phyloP scores from a whole-genome alignment of 2,113 vertebrate species.

The Hippocampus zosterae region DNA sequence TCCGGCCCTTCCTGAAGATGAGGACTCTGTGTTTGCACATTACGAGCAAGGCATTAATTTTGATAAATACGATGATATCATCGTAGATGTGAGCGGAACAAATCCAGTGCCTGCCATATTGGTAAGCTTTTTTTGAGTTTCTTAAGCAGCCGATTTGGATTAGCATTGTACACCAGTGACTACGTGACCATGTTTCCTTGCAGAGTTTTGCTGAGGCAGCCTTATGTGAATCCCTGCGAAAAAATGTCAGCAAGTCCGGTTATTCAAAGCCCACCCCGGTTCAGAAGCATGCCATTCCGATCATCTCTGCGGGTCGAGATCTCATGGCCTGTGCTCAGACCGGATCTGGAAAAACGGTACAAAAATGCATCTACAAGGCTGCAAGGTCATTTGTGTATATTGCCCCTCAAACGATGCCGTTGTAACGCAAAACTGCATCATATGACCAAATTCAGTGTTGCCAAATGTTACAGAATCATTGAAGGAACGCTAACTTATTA shows the following conservation, averaged over 20 bases:
- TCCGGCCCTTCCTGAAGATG: constrained; percentile 81
- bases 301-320: constrained; percentile 82
- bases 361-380: constrained; percentile 14
- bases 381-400: too few relatives aligned
- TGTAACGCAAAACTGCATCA: too few relatives aligned
- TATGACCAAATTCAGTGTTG: too few relatives aligned
- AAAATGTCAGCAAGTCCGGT: constrained; percentile 81
- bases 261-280: constrained; percentile 92
- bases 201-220: constrained; percentile 84
- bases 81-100: constrained; percentile 82
- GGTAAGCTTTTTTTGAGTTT: constrained; percentile 56
- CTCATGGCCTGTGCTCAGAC: constrained; percentile 98
- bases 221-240: constrained; percentile 77
- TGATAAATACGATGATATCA: constrained; percentile 87
- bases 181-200: neutral
- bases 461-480: too few relatives aligned
- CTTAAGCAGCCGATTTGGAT: neutral
- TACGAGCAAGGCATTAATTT: constrained; percentile 90
- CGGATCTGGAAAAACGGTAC: constrained; percentile 96
- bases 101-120: constrained; percentile 79
- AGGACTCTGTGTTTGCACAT: constrained; percentile 80
- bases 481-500: too few relatives aligned
- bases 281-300: constrained; percentile 92
- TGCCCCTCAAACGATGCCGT: too few relatives aligned
- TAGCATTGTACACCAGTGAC: too few relatives aligned